Percentiles rank a stretch among this genome's conserved stretches.
Conservation (phyloP, 2,113 vertebrate genomes). For the Petroica traversi region DNA sequence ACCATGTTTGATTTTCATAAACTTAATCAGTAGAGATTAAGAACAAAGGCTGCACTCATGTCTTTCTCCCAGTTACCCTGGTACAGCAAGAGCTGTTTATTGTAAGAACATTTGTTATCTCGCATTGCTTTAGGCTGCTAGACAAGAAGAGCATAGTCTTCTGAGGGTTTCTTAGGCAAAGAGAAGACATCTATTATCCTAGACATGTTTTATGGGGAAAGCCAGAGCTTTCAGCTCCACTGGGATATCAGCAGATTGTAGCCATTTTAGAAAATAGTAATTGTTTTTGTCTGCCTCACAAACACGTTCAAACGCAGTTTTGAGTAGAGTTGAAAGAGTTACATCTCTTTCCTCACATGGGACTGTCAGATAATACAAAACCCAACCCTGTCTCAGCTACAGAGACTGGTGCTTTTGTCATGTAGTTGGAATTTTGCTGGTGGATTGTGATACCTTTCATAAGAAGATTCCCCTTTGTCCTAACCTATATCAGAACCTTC, state of each 20-base stretch:
- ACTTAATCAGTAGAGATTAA: background rate
- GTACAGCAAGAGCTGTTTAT: background rate
- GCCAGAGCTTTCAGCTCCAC: background rate
- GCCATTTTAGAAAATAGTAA: background rate
- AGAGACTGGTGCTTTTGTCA: background rate
- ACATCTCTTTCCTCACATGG: background rate
- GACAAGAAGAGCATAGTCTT: background rate
- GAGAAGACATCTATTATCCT: background rate
- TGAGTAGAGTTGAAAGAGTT: background rate
- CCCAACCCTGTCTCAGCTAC: background rate
- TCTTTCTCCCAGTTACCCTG: background rate
- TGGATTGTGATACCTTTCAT: background rate
- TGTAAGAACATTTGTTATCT: background rate
- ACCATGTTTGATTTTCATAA: slow-evolving; percentile 12
- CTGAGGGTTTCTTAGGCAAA: background rate
- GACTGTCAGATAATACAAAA: background rate
- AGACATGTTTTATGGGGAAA: background rate
- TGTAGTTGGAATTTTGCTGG: background rate
- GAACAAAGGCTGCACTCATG: background rate
- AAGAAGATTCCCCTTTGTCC: background rate
- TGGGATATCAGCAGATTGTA: background rate
- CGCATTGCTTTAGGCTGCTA: background rate
- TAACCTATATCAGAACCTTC: background rate
- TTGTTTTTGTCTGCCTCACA: background rate
- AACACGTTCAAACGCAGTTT: fast-evolving